These are phyloP conservation scores for Andricus grossulariae DNA, from an alignment of 1,140 invertebrate genomes.

Conservation along the genomic window DNA sequence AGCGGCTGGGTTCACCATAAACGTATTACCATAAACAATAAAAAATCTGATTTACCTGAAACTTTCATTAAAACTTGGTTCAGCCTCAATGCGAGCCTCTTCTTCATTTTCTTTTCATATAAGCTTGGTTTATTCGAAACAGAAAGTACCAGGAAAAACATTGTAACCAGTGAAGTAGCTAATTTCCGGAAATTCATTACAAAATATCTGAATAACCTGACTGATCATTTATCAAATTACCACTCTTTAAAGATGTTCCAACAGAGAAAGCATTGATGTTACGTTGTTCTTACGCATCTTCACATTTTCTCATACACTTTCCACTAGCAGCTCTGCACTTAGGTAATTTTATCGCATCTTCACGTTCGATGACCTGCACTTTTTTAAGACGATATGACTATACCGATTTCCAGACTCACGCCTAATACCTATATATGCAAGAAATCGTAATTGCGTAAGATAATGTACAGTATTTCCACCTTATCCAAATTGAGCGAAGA, in stretches of 20 bases:
- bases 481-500: constrained; percentile 3
- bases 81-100: too few relatives aligned
- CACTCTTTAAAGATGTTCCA: not conserved
- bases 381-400: not conserved
- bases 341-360: not conserved
- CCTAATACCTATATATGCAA: not conserved
- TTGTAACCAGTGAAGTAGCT: not conserved
- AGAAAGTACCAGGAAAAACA: too few relatives aligned
- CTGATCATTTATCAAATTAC: not conserved
- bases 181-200: too few relatives aligned
- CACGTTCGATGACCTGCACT: not conserved
- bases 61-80: too few relatives aligned
- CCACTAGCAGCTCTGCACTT: constrained; percentile 37
- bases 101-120: too few relatives aligned
- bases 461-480: not conserved
- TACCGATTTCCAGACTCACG: not conserved
- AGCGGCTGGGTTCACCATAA: too few relatives aligned
- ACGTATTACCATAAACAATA: too few relatives aligned
- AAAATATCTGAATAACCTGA: too few relatives aligned
- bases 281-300: constrained; percentile 59
- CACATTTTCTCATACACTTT: constrained; percentile 58
- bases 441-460: not conserved
- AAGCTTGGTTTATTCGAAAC: too few relatives aligned
- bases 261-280: constrained; percentile 57
- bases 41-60: too few relatives aligned